Evolutionary conservation across 2,797 vertebrate genomes (phyloP), one percentile per base, ranked within the genome.

Genomic region (Peromyscus aztecus): DNA sequence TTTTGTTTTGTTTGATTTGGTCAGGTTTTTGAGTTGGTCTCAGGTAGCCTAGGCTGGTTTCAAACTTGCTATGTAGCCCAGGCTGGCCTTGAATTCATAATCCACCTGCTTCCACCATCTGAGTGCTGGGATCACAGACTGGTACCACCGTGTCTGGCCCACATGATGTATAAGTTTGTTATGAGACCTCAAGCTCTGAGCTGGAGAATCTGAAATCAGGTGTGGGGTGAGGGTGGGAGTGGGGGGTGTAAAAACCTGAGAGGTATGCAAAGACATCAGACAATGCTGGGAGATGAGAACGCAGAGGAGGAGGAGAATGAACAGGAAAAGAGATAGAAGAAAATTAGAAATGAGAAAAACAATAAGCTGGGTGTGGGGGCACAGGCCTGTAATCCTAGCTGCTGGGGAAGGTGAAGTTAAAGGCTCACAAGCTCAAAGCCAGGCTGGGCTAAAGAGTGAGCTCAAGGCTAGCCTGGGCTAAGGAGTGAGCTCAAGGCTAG

Each of bases 101-200:
- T 61, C 3, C 19, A 43, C 4, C 61, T 49, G 19, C 29, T 65
- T 84, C 67, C 1, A 73, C 49, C 10, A 21, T 24, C 49, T 24
- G 29, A 29, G n/a, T 29, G n/a, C 52, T 40, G 67, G 67, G 52
- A 73, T 73, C 21, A 12, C n/a, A 6, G 43, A 46, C 43, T 46
- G 43, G 6, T 46, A 46, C 43, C 1, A 0, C n/a, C 29, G 4
- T 17, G 24, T 40, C 67, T 73, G 67, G 46, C 46, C 19, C 23
- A 1, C 0, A 0, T 13, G 40, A 65, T n/a, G 21, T 0, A 3
- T 6, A 65, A 88, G 8, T 92, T 84, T 75, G 16, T 31, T 24
- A 80, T 24, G 55, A 78, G 71, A 40, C 16, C 14, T 69, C 10
- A 14, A 73, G 31, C 8, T 96, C 89, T 55, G 75, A 43, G 29